phyloP scores from a whole-genome alignment of 2,888 invertebrate species.

The Euproctis similis region DNA sequence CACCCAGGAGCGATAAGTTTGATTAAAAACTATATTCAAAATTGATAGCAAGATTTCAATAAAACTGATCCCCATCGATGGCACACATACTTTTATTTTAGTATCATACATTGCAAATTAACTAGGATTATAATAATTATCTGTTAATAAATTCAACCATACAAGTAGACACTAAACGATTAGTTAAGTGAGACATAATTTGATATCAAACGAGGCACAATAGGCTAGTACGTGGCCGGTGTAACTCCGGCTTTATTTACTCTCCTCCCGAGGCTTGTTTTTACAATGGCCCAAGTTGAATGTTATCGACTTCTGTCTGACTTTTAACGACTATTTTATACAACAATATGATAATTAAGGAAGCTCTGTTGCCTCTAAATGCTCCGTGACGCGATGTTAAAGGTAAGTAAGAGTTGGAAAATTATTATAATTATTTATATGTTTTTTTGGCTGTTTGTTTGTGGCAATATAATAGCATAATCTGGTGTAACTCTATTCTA shows the following conservation, averaged over 20 bases:
- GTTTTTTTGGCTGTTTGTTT: conserved; percentile 14
- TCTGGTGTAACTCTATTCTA: no score
- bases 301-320: conserved; percentile 61
- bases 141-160: no score
- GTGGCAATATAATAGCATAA: conserved; percentile 6
- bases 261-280: conserved; percentile 49
- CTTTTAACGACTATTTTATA: conserved; percentile 68
- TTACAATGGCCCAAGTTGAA: conserved; percentile 53
- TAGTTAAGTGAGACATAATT: not conserved
- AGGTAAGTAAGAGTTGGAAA: conserved; percentile 23
- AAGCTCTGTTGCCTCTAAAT: conserved; percentile 37
- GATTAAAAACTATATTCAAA: no score
- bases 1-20: no score
- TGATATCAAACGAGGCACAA: conserved; percentile 13
- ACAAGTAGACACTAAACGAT: no score
- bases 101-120: no score
- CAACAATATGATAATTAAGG: conserved; percentile 67
- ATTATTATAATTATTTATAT: no score
- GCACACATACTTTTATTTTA: no score
- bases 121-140: no score
- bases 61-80: no score
- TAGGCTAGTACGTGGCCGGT: conserved; percentile 12
- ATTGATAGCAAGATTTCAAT: no score
- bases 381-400: conserved; percentile 30
- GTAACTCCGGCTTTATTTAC: conserved; percentile 33